Percentiles rank a stretch among this genome's conserved stretches.
Evolutionary conservation across 2,113 vertebrate species (phyloP).

Genomic region (Girardinichthys multiradiatus): DNA sequence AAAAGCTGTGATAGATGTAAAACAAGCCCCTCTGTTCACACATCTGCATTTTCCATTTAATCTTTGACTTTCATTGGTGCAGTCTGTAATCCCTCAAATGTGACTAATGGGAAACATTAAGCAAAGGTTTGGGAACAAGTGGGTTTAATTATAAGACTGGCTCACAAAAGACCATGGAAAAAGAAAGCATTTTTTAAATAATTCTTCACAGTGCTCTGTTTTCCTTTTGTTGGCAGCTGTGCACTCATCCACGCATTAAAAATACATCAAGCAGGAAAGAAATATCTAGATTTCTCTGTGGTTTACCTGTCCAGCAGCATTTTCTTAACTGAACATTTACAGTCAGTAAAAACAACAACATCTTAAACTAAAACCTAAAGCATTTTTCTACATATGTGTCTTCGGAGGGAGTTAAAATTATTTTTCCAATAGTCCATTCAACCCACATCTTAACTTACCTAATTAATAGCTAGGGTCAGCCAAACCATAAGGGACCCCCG

Average conservation of each 20-base stretch:
- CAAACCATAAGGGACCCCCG: background rate
- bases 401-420: background rate
- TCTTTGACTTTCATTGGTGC: slow-evolving; percentile 78
- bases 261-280: slow-evolving; percentile 38
- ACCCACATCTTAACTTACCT: slow-evolving; percentile 65
- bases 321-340: slow-evolving; percentile 3
- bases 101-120: slow-evolving; percentile 82
- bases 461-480: slow-evolving; percentile 15
- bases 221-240: slow-evolving; percentile 58
- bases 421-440: slow-evolving; percentile 41
- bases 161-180: slow-evolving; percentile 66
- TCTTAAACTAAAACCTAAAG: slow-evolving; percentile 6
- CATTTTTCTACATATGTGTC: slow-evolving; percentile 3
- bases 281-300: slow-evolving; percentile 27
- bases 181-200: slow-evolving; percentile 50
- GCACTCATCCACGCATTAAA: slow-evolving; percentile 37
- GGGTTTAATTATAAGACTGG: slow-evolving; percentile 80
- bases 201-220: slow-evolving; percentile 62
- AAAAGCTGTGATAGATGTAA: slow-evolving; percentile 73
- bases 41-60: slow-evolving; percentile 82
- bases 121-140: slow-evolving; percentile 75
- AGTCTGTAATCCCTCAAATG: slow-evolving; percentile 82
- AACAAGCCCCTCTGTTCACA: slow-evolving; percentile 73
- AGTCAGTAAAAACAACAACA: background rate
- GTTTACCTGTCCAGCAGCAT: slow-evolving; percentile 28